A percentile compares a stretch with the other conserved stretches of the same genome.
Evolutionary conservation across 2,797 vertebrate species (phyloP).

Genomic region (Delichon dasypus): DNA sequence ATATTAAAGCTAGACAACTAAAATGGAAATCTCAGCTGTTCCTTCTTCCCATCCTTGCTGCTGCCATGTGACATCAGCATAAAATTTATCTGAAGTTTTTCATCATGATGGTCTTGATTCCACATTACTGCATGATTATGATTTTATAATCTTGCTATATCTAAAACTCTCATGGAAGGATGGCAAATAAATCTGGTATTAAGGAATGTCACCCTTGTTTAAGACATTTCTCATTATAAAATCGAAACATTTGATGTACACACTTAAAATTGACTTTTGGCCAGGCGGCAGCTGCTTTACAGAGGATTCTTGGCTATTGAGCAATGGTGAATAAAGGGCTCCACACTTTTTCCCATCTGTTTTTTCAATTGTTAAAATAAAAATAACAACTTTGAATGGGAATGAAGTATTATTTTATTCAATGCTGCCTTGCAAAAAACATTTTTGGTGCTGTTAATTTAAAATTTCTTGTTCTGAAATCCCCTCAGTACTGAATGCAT

Average conservation of each 20-base stretch:
- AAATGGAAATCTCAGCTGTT: background rate
- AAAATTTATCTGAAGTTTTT: background rate
- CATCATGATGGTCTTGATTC: background rate
- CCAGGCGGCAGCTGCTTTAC: background rate
- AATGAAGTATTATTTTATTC: constrained; percentile 17
- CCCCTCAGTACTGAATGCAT: background rate
- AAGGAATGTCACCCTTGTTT: background rate
- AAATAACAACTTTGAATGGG: constrained; percentile 31
- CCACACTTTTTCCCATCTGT: constrained; percentile 49
- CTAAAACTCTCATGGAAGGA: background rate
- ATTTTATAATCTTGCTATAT: background rate
- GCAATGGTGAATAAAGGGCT: constrained; percentile 37
- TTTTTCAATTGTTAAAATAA: constrained; percentile 52
- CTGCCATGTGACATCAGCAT: background rate
- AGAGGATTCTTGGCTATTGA: constrained; percentile 51
- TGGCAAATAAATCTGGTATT: background rate
- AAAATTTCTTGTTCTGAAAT: background rate
- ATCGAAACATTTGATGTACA: background rate
- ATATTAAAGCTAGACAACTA: background rate
- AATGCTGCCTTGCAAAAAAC: background rate
- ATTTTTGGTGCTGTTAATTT: background rate
- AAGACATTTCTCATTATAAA: background rate
- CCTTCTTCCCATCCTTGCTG: background rate
- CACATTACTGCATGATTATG: background rate
- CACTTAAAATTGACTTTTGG: constrained; percentile 26